phyloP scores from a whole-genome alignment of 2,113 vertebrate species.

The Anarrhichthys ocellatus region DNA sequence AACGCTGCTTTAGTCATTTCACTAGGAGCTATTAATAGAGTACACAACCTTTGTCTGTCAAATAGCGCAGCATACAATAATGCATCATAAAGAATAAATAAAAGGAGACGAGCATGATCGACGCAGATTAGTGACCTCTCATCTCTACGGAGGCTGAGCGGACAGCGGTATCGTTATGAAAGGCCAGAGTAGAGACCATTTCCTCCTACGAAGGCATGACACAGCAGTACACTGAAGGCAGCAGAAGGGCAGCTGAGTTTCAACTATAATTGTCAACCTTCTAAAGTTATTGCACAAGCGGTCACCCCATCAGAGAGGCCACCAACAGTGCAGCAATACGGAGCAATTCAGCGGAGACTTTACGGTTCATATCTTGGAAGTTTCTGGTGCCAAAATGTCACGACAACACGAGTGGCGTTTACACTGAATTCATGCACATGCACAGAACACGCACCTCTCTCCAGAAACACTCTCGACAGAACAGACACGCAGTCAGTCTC shows the following conservation, averaged over 20 bases:
- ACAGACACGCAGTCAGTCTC: constrained; percentile 51
- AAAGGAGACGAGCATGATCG: neutral
- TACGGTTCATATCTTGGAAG: constrained; percentile 18
- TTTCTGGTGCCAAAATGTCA: constrained; percentile 35
- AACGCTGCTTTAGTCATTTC: constrained; percentile 11
- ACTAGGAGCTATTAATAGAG: neutral
- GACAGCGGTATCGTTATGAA: neutral
- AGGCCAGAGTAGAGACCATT: constrained; percentile 17
- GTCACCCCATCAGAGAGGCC: constrained; percentile 28
- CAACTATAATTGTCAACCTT: constrained; percentile 24
- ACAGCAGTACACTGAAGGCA: neutral
- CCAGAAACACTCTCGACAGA: constrained; percentile 29
- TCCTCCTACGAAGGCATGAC: neutral
- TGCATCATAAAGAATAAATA: constrained; percentile 11
- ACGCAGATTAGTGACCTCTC: constrained; percentile 40
- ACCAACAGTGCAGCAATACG: neutral
- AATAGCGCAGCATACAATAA: constrained; percentile 17
- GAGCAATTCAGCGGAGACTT: constrained; percentile 9
- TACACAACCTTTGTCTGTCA: constrained; percentile 12
- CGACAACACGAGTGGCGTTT: constrained; percentile 9
- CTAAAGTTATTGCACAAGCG: constrained; percentile 22
- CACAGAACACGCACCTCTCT: constrained; percentile 5
- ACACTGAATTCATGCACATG: neutral
- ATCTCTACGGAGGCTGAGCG: neutral
- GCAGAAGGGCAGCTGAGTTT: neutral